Base-by-base conservation (phyloP, 2,888 invertebrate species). In the Ischnura elegans region DNA sequence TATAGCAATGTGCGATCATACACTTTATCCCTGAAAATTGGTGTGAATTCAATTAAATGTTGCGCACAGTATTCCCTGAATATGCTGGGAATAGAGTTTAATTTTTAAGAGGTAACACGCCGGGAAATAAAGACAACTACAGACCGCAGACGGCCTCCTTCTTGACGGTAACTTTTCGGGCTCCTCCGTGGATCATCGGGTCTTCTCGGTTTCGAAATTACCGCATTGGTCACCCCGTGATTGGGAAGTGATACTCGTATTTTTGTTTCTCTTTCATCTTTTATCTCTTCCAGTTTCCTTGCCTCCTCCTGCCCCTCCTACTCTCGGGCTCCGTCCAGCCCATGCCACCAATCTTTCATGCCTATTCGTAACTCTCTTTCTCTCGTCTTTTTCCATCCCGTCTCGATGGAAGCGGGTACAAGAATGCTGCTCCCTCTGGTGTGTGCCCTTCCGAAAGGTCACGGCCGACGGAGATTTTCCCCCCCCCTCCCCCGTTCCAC, bases 401-500 rank as follows among this genome's bases (percentile, higher is more conserved):
- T 76, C 76, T 76, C 36, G 76, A 76, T 76, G 76, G 76, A 29
- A 76, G 25, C 76, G 76, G 36, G 76, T 76, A 76, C 76, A 76
- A 76, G 76, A 76, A 76, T 76, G 76, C 76, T 76, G 76, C 76
- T 76, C 76, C 36, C 76, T 76, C 25, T 29, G 76, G 76, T 36
- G 76, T 76, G 76, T 76, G 76, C 76, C 76, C 76, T 76, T 76
- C 76, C 76, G 76, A 76, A 76, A 76, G 76, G 76, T 76, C 76
- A 76, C 76, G 76, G 76, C 76, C 76, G 76, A 21, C 25, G 25
- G 76, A 0, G 36, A 10, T 25, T 25, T 36, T 25, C 66, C 76
- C 76, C 61, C 76, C 10, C 76, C 16, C 3, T 36, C 36, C 36
- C 76, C 36, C 36, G 1, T 6, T 25, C 36, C 76, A 29, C 25